Evolutionary conservation across 2,113 vertebrate genomes (phyloP), one percentile per base, ranked within the genome.

Genomic region (Speoplatyrhinus poulsoni): DNA sequence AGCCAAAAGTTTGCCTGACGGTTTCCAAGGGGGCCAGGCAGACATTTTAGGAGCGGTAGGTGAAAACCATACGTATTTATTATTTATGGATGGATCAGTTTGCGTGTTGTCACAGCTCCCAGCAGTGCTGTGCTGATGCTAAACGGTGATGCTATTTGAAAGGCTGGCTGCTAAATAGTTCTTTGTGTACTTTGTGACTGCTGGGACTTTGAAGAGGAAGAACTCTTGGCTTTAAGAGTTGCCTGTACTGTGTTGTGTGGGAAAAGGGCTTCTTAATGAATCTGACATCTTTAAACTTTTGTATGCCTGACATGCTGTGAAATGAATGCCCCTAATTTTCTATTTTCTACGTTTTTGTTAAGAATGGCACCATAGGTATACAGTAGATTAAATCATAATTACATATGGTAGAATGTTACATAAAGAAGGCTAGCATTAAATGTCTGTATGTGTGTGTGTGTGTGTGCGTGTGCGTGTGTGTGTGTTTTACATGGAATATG

Each of bases 31-130:
- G 90, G 90, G 88, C 85, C 83, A 92, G 91, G 88, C 91, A 92
- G 88, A 92, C 92, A 88, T 90, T 94, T 93, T 93, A 92, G 88
- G 85, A 92, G 90, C 89, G 93, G 92, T 94, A 94, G 93, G 93
- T 94, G 88, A 90, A 92, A 93, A 93, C 86, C 87, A 91, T 85
- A 88, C 56, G 77, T 85, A 93, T 94, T 89, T 91, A 94, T 94
- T 91, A 93, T 94, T 93, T 78, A 94, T 93, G 85, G 76, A 79
- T 67, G 54, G 86, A 91, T 89, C 91, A 85, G 91, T 92, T 93
- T 93, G 83, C n/a, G 71, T 88, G 84, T 90, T 90, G 93, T 92
- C 91, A 90, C 87, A 67, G 83, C 88, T 93, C 92, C 89, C 91
- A 84, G 82, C 81, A 84, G 90, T 89, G 85, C 83, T 74, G 66